These are phyloP conservation scores for Ditylenchus weischeri DNA, from an alignment of 2,888 invertebrate species.

Conservation along the genomic window DNA sequence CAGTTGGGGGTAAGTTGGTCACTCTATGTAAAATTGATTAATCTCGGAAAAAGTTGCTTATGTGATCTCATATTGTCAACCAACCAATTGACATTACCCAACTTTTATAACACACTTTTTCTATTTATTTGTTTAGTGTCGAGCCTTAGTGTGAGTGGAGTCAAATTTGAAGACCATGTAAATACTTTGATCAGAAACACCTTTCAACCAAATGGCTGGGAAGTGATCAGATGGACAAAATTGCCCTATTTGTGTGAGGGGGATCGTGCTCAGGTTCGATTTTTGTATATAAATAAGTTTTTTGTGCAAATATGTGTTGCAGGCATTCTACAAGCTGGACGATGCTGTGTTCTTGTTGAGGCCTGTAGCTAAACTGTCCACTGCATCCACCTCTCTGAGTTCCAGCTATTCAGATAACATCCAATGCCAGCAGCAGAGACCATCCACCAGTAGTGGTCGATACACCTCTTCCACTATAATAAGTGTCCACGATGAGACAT, in stretches of 20 bases:
- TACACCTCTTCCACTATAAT: no score
- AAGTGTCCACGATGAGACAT: no score
- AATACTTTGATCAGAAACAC: conserved; percentile 69
- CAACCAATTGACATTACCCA: no score
- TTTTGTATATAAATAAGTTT: not conserved
- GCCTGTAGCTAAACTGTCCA: not conserved
- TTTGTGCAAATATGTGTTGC: conserved; percentile 19
- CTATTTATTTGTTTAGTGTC: conserved; percentile 47
- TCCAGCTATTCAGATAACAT: not conserved
- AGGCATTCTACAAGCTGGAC: conserved; percentile 50
- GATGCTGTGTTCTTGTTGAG: conserved; percentile 51
- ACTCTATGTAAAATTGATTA: no score
- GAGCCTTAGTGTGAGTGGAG: conserved; percentile 58
- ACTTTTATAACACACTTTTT: no score
- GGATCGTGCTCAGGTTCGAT: conserved; percentile 63
- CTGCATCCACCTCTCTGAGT: not conserved
- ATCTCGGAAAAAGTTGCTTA: no score
- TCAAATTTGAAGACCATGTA: conserved; percentile 70
- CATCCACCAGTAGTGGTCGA: no score
- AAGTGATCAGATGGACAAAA: conserved; percentile 76
- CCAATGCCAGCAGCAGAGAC: no score
- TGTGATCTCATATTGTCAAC: no score
- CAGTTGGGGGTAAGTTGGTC: no score
- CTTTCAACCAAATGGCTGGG: conserved; percentile 70
- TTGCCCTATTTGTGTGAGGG: conserved; percentile 96